A percentile compares a stretch with the other conserved stretches of the same genome.
These are phyloP conservation scores for Ypsolopha sequella DNA, from an alignment of 2,888 invertebrate genomes.

Conservation along the genomic window DNA sequence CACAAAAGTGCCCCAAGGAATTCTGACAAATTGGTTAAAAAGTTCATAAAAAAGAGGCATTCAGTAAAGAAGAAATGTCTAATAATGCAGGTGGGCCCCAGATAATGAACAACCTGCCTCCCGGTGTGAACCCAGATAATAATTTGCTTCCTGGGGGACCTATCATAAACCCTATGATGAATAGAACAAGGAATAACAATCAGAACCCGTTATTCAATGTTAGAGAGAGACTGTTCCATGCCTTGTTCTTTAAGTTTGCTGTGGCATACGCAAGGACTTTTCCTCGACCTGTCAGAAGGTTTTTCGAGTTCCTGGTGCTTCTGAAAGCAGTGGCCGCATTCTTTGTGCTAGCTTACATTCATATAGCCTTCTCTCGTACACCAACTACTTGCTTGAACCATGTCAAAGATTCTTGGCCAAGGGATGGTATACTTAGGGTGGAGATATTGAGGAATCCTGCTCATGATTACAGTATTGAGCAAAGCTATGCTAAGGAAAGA, in stretches of 20 bases:
- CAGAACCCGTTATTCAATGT: slow-evolving; percentile 87
- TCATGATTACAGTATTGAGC: slow-evolving; percentile 82
- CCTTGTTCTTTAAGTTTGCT: slow-evolving; percentile 93
- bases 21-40: background rate
- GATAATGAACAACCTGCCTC: slow-evolving; percentile 51
- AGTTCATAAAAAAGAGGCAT: background rate
- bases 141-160: slow-evolving; percentile 69
- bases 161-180: slow-evolving; percentile 58
- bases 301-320: slow-evolving; percentile 86
- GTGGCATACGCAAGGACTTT: slow-evolving; percentile 92
- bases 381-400: slow-evolving; percentile 94
- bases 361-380: slow-evolving; percentile 91
- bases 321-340: slow-evolving; percentile 85
- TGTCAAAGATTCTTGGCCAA: slow-evolving; percentile 91
- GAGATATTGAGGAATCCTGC: slow-evolving; percentile 83
- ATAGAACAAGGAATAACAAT: slow-evolving; percentile 70
- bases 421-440: slow-evolving; percentile 93
- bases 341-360: slow-evolving; percentile 94
- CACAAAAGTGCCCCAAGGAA: background rate
- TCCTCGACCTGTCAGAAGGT: slow-evolving; percentile 83
- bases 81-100: slow-evolving; percentile 40
- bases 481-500: slow-evolving; percentile 87
- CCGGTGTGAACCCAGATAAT: slow-evolving; percentile 63
- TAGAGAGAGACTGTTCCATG: slow-evolving; percentile 93
- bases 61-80: slow-evolving; percentile 8